A percentile compares a stretch with the other conserved stretches of the same genome.
phyloP scores from a whole-genome alignment of 2,797 vertebrate genomes.

The Taeniopygia guttata region DNA sequence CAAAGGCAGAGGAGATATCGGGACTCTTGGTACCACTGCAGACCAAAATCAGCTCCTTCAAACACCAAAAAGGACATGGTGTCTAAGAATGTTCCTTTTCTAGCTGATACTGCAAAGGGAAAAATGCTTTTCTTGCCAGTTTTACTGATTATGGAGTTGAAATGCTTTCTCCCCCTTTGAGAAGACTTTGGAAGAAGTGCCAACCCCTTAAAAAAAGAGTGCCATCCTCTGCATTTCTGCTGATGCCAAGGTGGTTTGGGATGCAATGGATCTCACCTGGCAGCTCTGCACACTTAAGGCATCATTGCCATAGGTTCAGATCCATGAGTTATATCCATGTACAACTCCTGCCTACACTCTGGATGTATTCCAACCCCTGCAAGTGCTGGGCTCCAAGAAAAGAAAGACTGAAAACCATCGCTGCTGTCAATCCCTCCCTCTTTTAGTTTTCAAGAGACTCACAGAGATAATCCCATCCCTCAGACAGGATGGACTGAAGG shows the following conservation, averaged over 20 bases:
- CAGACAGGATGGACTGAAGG: background rate
- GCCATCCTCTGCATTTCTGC: background rate
- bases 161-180: background rate
- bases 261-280: background rate
- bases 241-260: constrained; percentile 26
- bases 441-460: background rate
- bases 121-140: background rate
- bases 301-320: background rate
- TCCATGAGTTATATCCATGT: fast-evolving
- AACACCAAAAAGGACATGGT: background rate
- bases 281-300: background rate
- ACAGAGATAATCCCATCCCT: background rate
- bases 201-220: background rate
- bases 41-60: background rate
- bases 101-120: background rate
- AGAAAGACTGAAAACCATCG: background rate
- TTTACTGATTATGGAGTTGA: background rate
- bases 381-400: background rate
- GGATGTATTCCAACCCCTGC: background rate
- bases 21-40: background rate
- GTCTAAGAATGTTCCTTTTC: background rate
- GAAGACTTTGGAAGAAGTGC: background rate
- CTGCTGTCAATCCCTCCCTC: background rate
- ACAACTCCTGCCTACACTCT: background rate
- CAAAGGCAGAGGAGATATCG: background rate